These are phyloP conservation scores for Myocastor coypus DNA, from an alignment of 2,113 vertebrate genomes.

Conservation along the genomic window DNA sequence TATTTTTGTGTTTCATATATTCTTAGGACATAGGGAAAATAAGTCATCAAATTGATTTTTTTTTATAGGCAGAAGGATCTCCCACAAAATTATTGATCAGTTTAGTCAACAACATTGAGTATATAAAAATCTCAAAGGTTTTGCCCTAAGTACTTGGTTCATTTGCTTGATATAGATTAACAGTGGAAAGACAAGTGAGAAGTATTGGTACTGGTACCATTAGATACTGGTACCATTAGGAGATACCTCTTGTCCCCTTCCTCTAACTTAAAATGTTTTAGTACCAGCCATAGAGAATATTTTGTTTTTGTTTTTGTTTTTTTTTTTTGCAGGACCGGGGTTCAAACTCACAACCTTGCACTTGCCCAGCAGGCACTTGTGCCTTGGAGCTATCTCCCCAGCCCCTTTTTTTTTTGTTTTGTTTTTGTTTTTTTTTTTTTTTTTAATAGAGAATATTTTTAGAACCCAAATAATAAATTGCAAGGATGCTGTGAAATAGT, in stretches of 20 bases:
- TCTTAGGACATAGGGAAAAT: conserved; percentile 19
- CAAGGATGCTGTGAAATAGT: neutral
- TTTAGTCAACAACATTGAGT: conserved; percentile 3
- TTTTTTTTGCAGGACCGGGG: too few species aligned
- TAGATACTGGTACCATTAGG: neutral
- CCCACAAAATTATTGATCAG: neutral
- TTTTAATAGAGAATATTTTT: conserved; percentile 26
- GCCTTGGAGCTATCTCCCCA: too few species aligned
- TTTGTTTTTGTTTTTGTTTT: too few species aligned
- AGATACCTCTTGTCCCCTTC: neutral
- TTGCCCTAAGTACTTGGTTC: conserved; percentile 17
- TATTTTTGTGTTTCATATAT: neutral
- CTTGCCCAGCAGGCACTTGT: too few species aligned
- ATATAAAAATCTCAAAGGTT: conserved; percentile 14
- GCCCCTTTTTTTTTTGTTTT: too few species aligned
- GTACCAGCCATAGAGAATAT: neutral
- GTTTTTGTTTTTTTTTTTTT: too few species aligned
- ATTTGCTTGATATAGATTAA: conserved; percentile 1
- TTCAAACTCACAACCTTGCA: too few species aligned
- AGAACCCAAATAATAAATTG: neutral
- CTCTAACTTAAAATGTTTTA: neutral
- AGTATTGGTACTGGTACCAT: too few species aligned
- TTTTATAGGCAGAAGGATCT: conserved; percentile 27
- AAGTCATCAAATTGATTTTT: neutral
- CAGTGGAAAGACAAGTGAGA: neutral